These are phyloP conservation scores for Lacerta agilis DNA, from an alignment of 2,797 vertebrate genomes.

Conservation along the genomic window DNA sequence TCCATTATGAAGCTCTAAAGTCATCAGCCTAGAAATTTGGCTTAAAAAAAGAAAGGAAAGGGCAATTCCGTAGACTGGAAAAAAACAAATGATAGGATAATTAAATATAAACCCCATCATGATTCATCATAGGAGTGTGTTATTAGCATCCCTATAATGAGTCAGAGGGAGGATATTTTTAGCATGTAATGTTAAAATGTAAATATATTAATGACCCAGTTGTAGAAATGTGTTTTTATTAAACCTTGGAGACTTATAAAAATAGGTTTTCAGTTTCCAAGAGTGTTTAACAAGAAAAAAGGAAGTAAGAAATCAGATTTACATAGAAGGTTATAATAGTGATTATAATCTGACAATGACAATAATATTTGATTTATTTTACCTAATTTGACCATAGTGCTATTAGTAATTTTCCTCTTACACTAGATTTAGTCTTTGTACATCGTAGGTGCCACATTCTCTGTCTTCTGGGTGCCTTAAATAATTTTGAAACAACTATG, in stretches of 20 bases:
- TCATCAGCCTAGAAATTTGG: slow-evolving; percentile 19
- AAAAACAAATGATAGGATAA: slow-evolving; percentile 30
- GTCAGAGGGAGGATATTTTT: slow-evolving; percentile 29
- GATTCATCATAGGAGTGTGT: not conserved
- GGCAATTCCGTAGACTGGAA: not conserved
- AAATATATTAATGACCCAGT: not conserved
- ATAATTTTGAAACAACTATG: not conserved
- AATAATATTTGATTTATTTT: not conserved
- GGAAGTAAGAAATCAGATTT: not conserved
- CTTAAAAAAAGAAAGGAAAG: slow-evolving; percentile 19
- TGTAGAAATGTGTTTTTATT: not conserved
- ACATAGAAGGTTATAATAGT: not conserved
- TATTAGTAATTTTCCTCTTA: not conserved
- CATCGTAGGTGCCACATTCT: not conserved
- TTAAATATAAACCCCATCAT: slow-evolving; percentile 26
- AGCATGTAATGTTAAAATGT: not conserved
- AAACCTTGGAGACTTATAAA: not conserved
- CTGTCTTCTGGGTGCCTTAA: not conserved
- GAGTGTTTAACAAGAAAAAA: not conserved
- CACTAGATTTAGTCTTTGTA: not conserved
- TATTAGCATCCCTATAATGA: not conserved
- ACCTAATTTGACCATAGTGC: not conserved
- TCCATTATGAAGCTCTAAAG: not conserved
- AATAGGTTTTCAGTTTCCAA: not conserved
- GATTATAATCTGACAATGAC: not conserved